Evolutionary conservation across 2,113 vertebrate genomes (phyloP), one percentile per base, ranked within the genome.

Genomic region (Arothron firmamentum): DNA sequence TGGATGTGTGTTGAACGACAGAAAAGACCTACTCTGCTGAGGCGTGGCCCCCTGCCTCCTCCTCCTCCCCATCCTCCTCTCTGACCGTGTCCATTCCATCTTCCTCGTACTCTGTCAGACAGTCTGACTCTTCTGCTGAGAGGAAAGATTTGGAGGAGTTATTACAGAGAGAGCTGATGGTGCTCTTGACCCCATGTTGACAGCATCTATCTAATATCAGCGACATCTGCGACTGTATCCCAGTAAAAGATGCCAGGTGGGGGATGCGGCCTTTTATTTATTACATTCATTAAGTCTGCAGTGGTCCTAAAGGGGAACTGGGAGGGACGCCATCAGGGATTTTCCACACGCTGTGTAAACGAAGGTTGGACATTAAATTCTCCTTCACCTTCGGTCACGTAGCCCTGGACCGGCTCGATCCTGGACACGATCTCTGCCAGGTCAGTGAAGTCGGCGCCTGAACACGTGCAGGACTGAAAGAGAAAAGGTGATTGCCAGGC

Each of bases 341-440:
- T 23, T 23, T 23, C 21, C 3, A 23, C 21, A 23, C 2, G 21
- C 21, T 23, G 21, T 3, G 21, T 23, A 23, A 23, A 3, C 2
- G 21, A 23, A 23, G 21, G 21, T 23, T 23, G 21, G 21, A 23
- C 21, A 20, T 53, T 38, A 4, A 18, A 11, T 43, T 28, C 9
- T 9, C 31, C 8, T 21, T 84, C 78, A 92, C 90, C 90, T 64
- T 92, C 90, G 48, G 89, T 90, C 2, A 91, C 70, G 16, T 91
- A 94, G 82, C 79, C 92, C 16, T 92, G 91, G 19, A 94, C 91
- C 0, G 96, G 95, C 57, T 98, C 95, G 3, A 97, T 98, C 55
- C 95, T 90, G 52, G 95, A 96, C 25, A 98, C 93, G 0, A 98
- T 98, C 85, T 98, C 96, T 0, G 96, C 96, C 66, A 98, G 87